These are phyloP conservation scores for Lichenostomus cassidix DNA, from an alignment of 2,113 vertebrate genomes.

Conservation along the genomic window DNA sequence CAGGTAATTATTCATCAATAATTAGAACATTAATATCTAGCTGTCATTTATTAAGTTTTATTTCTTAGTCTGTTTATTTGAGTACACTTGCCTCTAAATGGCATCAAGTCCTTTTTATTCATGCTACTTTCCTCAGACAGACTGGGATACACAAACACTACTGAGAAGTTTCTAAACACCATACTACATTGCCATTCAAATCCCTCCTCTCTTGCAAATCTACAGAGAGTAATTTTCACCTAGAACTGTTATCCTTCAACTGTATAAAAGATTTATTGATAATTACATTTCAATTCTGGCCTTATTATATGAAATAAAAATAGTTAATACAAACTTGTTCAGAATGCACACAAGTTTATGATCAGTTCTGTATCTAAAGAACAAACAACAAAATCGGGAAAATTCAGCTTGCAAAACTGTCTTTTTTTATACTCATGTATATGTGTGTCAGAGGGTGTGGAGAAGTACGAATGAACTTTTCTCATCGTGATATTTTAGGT, in stretches of 20 bases:
- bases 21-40: neutral
- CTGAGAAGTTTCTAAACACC: neutral
- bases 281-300: neutral
- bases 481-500: neutral
- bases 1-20: neutral
- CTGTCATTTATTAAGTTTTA: neutral
- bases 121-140: neutral
- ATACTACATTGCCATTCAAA: neutral
- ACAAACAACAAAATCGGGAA: neutral
- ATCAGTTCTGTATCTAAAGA: neutral
- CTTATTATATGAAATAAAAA: neutral
- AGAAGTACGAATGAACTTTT: neutral
- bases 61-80: neutral
- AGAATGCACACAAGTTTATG: neutral
- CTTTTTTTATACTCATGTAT: neutral
- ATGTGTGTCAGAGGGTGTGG: accelerated
- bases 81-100: neutral
- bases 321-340: neutral
- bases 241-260: neutral
- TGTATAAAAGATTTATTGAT: neutral
- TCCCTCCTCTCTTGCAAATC: neutral
- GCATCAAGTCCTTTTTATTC: neutral
- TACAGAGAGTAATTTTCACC: neutral
- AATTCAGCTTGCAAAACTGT: neutral
- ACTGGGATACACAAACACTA: neutral